Evolutionary conservation across 2,113 vertebrate species (phyloP).

Genomic region (Cervus canadensis): DNA sequence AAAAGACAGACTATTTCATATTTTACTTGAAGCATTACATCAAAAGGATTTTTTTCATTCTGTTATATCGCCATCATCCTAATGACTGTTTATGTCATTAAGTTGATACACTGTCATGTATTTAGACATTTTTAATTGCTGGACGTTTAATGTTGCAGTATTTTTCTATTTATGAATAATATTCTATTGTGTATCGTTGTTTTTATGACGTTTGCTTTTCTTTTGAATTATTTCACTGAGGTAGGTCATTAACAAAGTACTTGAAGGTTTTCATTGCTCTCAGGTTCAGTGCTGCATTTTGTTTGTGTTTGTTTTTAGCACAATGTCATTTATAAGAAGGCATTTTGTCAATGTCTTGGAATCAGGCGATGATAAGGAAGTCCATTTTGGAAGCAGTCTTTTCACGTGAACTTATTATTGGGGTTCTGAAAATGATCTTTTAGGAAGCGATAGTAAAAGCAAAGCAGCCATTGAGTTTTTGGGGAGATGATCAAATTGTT

Average conservation of each 20-base stretch:
- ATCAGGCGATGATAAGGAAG: not conserved
- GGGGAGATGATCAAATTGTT: not conserved
- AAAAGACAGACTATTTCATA: not conserved
- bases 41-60: not conserved
- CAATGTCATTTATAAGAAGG: not conserved
- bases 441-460: not conserved
- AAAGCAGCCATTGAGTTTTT: not conserved
- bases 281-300: not conserved
- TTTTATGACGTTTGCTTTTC: not conserved
- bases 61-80: not conserved
- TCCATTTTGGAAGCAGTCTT: not conserved
- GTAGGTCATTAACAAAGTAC: not conserved
- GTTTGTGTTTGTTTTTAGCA: not conserved
- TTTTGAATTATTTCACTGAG: not conserved
- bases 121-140: not conserved
- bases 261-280: not conserved
- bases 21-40: not conserved
- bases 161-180: not conserved
- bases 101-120: not conserved
- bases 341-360: not conserved
- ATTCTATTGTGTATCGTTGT: not conserved
- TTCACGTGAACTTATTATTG: not conserved
- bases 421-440: not conserved
- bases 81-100: not conserved
- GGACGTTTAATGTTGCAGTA: not conserved